Evolutionary conservation across 2,888 invertebrate genomes (phyloP), one percentile per base, ranked within the genome.

Genomic region (Chymomyza caudatula): DNA sequence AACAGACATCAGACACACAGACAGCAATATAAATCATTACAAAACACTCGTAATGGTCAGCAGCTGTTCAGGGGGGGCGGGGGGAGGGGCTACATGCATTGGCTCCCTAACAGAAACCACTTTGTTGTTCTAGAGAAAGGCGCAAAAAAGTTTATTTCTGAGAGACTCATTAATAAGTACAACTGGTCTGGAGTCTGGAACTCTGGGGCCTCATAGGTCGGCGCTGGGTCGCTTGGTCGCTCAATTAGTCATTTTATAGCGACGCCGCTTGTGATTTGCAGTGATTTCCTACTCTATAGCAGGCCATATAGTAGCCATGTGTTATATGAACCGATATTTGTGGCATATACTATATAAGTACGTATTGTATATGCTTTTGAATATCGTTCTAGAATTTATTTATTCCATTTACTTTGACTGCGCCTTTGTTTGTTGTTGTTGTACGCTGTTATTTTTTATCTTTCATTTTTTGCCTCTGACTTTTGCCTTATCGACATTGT

Each of bases 161-260:
- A 8, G 29, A 37, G 29, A 37, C 29, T 37, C 29, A 37, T 37
- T 13, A 37, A 37, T 37, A 37, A 37, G 8, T 37, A 37, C 29
- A 37, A 37, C 29, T 37, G 29, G n/a, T n/a, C n/a, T n/a, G n/a
- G 29, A 11, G 1, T 37, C 29, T 37, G 29, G n/a, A n/a, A n/a
- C n/a, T n/a, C 11, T 37, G 29, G 29, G 29, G 29, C 29, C 29
- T 37, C 0, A 37, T 37, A 37, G 29, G 29, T 37, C 29, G n/a
- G n/a, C n/a, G 29, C 29, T 37, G 29, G 20, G 42, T 56, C 2
- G 42, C 11, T 47, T 49, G 49, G 23, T 22, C 23, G 20, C 13
- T 55, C 61, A 67, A 74, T 85, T 77, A 83, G 68, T 79, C 80
- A 79, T 67, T 19, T 67, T 54, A 67, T 67, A 60, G 61, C 61